Conservation (phyloP, 1,140 invertebrate species). For the Cyclargus thomasi region DNA sequence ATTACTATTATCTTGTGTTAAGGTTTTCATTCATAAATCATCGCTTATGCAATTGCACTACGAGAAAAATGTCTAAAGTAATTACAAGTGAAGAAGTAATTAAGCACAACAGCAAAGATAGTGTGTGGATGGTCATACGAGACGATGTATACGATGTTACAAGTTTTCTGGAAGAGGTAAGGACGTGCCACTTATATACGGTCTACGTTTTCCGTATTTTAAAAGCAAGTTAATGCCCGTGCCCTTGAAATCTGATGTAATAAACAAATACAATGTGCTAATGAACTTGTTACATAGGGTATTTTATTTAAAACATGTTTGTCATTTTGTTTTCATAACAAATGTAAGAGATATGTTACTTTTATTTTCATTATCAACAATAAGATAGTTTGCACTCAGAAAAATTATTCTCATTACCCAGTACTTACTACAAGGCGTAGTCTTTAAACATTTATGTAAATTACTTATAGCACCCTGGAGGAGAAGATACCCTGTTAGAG, state of each 20-base stretch:
- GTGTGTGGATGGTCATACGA: constrained; percentile 79
- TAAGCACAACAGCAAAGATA: constrained; percentile 68
- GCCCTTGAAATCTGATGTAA: not conserved
- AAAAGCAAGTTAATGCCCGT: not conserved
- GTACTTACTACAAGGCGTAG: too few species aligned
- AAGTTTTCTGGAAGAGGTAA: constrained; percentile 78
- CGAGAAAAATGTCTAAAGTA: constrained; percentile 40
- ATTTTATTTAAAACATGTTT: too few species aligned
- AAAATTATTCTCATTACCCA: too few species aligned
- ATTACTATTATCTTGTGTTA: not conserved
- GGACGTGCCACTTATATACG: not conserved
- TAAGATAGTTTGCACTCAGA: too few species aligned
- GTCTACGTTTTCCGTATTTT: not conserved
- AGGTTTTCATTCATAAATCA: not conserved
- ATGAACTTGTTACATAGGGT: not conserved
- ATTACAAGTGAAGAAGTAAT: constrained; percentile 75
- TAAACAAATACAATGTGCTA: constrained; percentile 4
- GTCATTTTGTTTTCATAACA: too few species aligned
- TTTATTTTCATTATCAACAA: too few species aligned
- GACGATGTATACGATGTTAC: constrained; percentile 81
- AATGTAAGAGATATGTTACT: too few species aligned
- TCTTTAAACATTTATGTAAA: too few species aligned
- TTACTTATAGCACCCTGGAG: constrained; percentile 85
- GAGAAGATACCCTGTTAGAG: constrained; percentile 87
- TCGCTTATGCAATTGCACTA: not conserved